Evolutionary conservation across 2,888 invertebrate genomes (phyloP), one percentile per base, ranked within the genome.

Genomic region (Alentia gelatinosa): DNA sequence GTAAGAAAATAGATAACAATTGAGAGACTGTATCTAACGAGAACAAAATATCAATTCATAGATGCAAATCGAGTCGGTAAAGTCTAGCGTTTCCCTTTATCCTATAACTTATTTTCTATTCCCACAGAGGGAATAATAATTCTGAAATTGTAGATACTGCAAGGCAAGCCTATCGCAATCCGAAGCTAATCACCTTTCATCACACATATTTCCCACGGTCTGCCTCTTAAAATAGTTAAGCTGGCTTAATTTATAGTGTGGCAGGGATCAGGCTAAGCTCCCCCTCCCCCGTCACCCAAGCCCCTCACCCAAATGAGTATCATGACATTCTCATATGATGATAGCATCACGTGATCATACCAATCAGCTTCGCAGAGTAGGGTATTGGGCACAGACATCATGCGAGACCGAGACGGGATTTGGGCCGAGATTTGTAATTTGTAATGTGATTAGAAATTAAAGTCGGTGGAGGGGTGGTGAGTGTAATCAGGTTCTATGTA

Each of bases 271-370:
- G 12, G 56, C 56, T 19, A 56, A 56, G 56, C 19, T n/a, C 56
- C 5, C 56, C 56, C 3, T n/a, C 56, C 3, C 56, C 56, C 56
- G 12, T 4, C 56, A n/a, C 47, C 47, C 5, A 68, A 68, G 30
- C 30, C 33, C 3, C 68, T 68, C 68, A 68, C 12, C 68, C 23
- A 26, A 68, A 68, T 15, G 30, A 68, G 33, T 68, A 68, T 68
- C 68, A 30, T 68, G 68, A 9, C 68, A 68, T 68, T 68, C 68
- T 68, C 30, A 68, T 30, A 68, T 68, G 30, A 30, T 68, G 68
- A 68, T 68, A 68, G 68, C 26, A 68, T 68, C 68, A 68, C 68
- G 68, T 68, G 68, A 68, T 68, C 26, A 68, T 26, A 68, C 33
- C 68, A 68, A 68, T 68, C 68, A 68, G 68, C 68, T 26, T 68